Evolutionary conservation across 2,888 invertebrate species (phyloP), one percentile per base, ranked within the genome.

Genomic region (Cephonodes hylas): DNA sequence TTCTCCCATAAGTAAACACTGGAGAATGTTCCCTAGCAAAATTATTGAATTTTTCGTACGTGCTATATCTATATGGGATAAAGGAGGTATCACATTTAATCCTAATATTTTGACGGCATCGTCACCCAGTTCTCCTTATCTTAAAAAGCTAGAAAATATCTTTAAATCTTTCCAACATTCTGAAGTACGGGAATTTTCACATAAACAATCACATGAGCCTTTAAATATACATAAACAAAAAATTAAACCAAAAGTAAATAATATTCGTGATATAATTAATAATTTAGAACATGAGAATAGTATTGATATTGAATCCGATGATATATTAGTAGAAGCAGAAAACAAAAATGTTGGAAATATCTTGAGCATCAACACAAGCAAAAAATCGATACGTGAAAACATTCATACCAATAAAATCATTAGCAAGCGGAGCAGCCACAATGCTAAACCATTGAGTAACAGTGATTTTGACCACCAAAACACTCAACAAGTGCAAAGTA

Each of bases 251-350:
- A 83, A 71, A 73, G 70, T 83, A 0, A 88, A 91, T 74, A 92
- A 91, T 67, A 91, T 92, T 68, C 81, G 78, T 53, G 91, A 92
- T 66, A 85, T 92, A 61, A 90, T 92, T 63, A 76, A 88, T 65
- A 83, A 79, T 53, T 69, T 91, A 61, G 83, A 89, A 68, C 73
- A 66, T 45, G 78, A 82, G 7, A 72, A 77, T 7, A 69, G 61
- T 38, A 59, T 67, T 23, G 64, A 76, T 61, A 69, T 68, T 62
- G 63, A 68, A 38, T 65, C 76, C 3, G 72, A 80, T 65, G 70
- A 81, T 65, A 79, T 74, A 66, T 75, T 88, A 45, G 71, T 70
- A 58, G 86, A 79, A 69, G 84, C 77, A 31, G 90, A 91, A 76
- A 77, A 77, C 46, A 75, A 62, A 59, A 61, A 69, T 45, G 23